These are phyloP conservation scores for Julus scandinavius DNA, from an alignment of 2,888 invertebrate genomes.

Conservation along the genomic window DNA sequence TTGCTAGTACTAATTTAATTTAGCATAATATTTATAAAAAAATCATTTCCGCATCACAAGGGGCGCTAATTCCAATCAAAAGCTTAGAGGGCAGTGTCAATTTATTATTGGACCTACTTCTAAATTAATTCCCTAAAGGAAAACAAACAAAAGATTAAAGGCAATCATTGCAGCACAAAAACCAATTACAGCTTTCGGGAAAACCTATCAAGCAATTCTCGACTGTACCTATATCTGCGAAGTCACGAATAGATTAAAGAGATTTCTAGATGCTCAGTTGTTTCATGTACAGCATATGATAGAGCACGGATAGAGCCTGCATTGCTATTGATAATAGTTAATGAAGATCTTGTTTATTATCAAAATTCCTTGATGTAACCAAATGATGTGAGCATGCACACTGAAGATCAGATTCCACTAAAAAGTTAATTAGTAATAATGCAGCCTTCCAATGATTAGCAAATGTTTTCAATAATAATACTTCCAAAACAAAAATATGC, in stretches of 20 bases:
- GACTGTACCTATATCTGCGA: not conserved
- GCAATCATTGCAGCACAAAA: slow-evolving; percentile 15
- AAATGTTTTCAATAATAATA: too few species aligned
- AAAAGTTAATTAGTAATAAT: not conserved
- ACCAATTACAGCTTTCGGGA: slow-evolving; percentile 22
- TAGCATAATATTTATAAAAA: not conserved
- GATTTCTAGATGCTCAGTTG: not conserved
- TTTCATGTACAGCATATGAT: not conserved
- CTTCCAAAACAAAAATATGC: too few species aligned
- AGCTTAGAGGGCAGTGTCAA: not conserved
- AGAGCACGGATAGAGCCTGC: not conserved
- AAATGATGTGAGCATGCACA: not conserved
- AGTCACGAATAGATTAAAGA: slow-evolving; percentile 15
- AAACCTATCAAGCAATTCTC: not conserved
- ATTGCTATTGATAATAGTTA: not conserved
- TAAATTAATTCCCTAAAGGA: slow-evolving; percentile 7
- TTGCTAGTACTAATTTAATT: not conserved
- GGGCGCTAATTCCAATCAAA: not conserved
- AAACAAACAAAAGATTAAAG: slow-evolving; percentile 38
- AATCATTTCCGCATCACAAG: not conserved
- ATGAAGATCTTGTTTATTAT: not conserved
- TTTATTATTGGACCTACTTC: slow-evolving; percentile 14
- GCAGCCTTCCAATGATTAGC: too few species aligned
- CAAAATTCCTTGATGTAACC: not conserved
- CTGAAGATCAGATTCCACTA: not conserved